phyloP scores from a whole-genome alignment of 2,797 vertebrate species.

The Pipistrellus pygmaeus region DNA sequence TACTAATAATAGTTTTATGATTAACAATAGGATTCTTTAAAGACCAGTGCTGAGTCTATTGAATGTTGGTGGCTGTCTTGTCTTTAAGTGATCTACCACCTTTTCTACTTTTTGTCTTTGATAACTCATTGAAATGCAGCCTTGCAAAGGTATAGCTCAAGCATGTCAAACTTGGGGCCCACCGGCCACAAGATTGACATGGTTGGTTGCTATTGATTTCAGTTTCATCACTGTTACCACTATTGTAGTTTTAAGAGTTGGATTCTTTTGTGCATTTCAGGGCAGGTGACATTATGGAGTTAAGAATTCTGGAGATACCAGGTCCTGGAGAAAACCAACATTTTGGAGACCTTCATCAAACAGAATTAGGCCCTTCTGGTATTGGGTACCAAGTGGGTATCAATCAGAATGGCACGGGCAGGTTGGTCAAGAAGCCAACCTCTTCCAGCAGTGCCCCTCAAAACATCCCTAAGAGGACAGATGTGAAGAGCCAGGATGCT shows the following conservation, averaged over 20 bases:
- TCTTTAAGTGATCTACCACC: not conserved
- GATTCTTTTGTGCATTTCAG: slow-evolving; percentile 86
- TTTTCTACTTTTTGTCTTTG: slow-evolving; percentile 9
- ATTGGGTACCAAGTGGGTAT: slow-evolving; percentile 83
- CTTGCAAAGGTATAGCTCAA: not conserved
- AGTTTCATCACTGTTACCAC: slow-evolving; percentile 27
- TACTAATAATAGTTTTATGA: not conserved
- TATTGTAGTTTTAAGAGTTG: slow-evolving; percentile 58
- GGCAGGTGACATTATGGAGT: slow-evolving; percentile 97
- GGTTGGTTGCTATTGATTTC: not conserved
- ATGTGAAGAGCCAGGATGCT: slow-evolving; percentile 88
- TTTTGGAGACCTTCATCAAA: slow-evolving; percentile 85
- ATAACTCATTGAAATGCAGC: not conserved
- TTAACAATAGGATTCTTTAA: not conserved
- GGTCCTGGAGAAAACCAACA: slow-evolving; percentile 84
- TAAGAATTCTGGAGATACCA: slow-evolving; percentile 97
- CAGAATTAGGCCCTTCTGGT: slow-evolving; percentile 79
- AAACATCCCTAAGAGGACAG: slow-evolving; percentile 91
- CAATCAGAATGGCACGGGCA: slow-evolving; percentile 88
- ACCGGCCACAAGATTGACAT: too few relatives aligned
- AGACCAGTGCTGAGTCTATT: not conserved
- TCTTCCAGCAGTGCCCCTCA: slow-evolving; percentile 89
- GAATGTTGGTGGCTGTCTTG: not conserved
- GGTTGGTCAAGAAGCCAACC: slow-evolving; percentile 84
- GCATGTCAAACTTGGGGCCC: too few relatives aligned